These are phyloP conservation scores for Odobenus rosmarus DNA, from an alignment of 2,113 vertebrate species.

Conservation along the genomic window DNA sequence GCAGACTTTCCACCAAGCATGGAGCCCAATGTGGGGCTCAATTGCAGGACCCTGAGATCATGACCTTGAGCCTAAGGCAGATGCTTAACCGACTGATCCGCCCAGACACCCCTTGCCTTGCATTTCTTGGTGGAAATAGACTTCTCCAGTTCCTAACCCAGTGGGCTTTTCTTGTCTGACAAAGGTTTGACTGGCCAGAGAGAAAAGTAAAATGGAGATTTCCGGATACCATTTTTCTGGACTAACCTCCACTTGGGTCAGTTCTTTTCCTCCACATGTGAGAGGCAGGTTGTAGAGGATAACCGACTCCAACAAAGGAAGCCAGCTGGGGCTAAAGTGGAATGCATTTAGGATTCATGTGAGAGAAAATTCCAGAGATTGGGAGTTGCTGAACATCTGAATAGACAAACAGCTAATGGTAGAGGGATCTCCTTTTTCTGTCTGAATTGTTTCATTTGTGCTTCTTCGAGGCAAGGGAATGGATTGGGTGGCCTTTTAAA, in stretches of 20 bases:
- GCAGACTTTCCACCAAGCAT: not conserved
- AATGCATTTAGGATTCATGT: not conserved
- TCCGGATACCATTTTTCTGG: not conserved
- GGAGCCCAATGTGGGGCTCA: not conserved
- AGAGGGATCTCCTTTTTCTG: constrained; percentile 5
- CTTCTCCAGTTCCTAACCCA: not conserved
- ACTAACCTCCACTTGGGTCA: not conserved
- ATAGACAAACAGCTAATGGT: not conserved
- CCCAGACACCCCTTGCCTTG: not conserved
- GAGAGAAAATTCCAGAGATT: not conserved
- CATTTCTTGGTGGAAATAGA: not conserved
- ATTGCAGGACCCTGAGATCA: not conserved
- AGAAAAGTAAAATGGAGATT: constrained; percentile 15
- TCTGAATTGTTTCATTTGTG: constrained; percentile 14
- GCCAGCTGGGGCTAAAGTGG: not conserved
- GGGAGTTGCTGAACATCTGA: not conserved
- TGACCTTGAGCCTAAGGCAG: not conserved
- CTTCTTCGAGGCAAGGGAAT: constrained; percentile 38
- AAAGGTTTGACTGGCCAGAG: not conserved
- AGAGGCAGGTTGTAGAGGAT: not conserved
- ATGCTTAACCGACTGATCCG: not conserved
- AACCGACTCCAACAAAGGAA: not conserved
- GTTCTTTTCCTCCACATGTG: not conserved
- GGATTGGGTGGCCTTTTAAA: constrained; percentile 27
- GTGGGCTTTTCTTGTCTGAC: not conserved